Conservation (phyloP, 2,888 invertebrate species). For the Prenolepis imparis region DNA sequence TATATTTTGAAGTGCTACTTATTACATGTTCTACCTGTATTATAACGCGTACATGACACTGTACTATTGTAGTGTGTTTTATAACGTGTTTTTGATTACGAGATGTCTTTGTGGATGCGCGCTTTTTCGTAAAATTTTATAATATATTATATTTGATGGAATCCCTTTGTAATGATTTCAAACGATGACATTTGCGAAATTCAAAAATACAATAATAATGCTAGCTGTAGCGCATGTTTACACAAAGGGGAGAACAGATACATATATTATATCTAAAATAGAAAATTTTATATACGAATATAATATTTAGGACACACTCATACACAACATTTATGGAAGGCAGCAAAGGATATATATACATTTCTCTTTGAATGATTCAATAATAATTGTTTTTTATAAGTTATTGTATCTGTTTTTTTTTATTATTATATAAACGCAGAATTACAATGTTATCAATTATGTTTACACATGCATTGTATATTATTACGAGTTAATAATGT, state of each 20-base stretch:
- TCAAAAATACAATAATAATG: constrained; percentile 56
- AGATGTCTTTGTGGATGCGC: constrained; percentile 63
- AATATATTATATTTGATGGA: constrained; percentile 56
- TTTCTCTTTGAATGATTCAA: constrained; percentile 26
- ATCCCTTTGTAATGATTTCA: constrained; percentile 57
- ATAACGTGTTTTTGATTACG: constrained; percentile 79
- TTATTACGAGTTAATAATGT: constrained; percentile 66
- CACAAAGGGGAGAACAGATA: constrained; percentile 53
- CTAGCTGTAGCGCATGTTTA: constrained; percentile 66
- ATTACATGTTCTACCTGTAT: constrained; percentile 84
- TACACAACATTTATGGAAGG: constrained; percentile 34
- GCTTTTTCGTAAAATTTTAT: constrained; percentile 59
- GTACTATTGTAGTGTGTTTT: constrained; percentile 83
- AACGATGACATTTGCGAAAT: constrained; percentile 51
- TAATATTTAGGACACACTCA: constrained; percentile 67
- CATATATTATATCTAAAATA: constrained; percentile 70
- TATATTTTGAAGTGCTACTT: constrained; percentile 82
- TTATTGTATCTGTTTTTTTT: constrained; percentile 34
- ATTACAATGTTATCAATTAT: constrained; percentile 59
- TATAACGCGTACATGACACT: constrained; percentile 77
- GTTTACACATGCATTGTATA: constrained; percentile 57
- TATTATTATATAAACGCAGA: background rate
- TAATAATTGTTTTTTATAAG: background rate
- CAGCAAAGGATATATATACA: constrained; percentile 15
- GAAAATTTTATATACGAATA: constrained; percentile 74